phyloP scores from a whole-genome alignment of 2,888 invertebrate genomes.

The Drosophila parthenogenetica region DNA sequence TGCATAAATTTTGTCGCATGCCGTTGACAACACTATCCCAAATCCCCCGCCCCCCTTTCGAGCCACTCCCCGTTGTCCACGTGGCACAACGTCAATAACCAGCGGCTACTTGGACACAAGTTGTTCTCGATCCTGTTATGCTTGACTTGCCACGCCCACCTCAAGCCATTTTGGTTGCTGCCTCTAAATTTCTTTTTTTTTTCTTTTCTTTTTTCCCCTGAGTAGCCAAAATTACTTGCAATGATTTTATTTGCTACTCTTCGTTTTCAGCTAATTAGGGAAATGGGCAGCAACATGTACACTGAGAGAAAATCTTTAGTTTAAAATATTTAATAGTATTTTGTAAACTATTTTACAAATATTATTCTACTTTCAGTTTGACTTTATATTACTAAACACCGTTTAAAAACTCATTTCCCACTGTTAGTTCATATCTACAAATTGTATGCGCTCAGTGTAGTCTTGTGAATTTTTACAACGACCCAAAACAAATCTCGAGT shows the following conservation, averaged over 20 bases:
- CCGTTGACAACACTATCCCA: slow-evolving; percentile 37
- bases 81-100: slow-evolving; percentile 45
- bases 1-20: slow-evolving; percentile 51
- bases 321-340: too few relatives aligned
- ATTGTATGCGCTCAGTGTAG: too few relatives aligned
- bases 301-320: not conserved
- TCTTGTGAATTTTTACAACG: too few relatives aligned
- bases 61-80: slow-evolving; percentile 31
- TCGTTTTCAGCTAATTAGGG: slow-evolving; percentile 30
- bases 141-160: slow-evolving; percentile 21
- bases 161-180: slow-evolving; percentile 6
- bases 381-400: too few relatives aligned
- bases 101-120: slow-evolving; percentile 47
- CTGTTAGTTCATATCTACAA: too few relatives aligned
- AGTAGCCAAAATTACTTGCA: slow-evolving; percentile 35
- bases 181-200: slow-evolving; percentile 14
- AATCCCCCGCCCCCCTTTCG: not conserved
- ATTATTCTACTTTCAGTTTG: too few relatives aligned
- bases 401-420: too few relatives aligned
- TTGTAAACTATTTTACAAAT: too few relatives aligned
- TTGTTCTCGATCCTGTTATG: slow-evolving; percentile 6
- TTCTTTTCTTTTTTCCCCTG: slow-evolving; percentile 9
- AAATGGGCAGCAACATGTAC: not conserved
- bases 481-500: too few relatives aligned
- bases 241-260: slow-evolving; percentile 25